Percentiles rank a stretch among this genome's conserved stretches.
These are phyloP conservation scores for Chalcis sispes DNA, from an alignment of 2,888 invertebrate species.

Conservation along the genomic window DNA sequence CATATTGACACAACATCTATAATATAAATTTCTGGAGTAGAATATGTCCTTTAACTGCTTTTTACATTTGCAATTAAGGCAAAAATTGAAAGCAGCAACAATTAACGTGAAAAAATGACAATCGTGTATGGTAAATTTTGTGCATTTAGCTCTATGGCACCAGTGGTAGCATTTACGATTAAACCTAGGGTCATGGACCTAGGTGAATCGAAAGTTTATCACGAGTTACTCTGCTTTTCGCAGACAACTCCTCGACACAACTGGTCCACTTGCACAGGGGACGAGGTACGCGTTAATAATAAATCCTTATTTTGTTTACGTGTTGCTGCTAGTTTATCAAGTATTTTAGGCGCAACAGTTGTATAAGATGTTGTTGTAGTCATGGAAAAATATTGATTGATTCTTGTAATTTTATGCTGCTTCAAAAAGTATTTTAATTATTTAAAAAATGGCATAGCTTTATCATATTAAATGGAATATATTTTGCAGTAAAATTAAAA, in stretches of 20 bases:
- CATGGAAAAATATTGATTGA: slow-evolving; percentile 32
- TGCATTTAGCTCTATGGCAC: slow-evolving; percentile 68
- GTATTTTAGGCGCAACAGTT: slow-evolving; percentile 48
- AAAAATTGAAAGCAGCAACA: slow-evolving; percentile 37
- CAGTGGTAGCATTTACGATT: slow-evolving; percentile 74
- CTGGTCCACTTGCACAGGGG: slow-evolving; percentile 70
- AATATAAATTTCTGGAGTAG: slow-evolving; percentile 5
- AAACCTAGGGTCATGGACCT: slow-evolving; percentile 74
- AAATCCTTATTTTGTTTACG: slow-evolving; percentile 53
- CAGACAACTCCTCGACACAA: slow-evolving; percentile 72
- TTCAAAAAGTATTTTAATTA: slow-evolving; percentile 35
- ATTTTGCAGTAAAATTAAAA: slow-evolving; percentile 19
- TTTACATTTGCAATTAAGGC: slow-evolving; percentile 13
- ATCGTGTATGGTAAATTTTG: slow-evolving; percentile 51
- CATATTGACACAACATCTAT: too few relatives aligned
- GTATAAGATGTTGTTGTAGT: slow-evolving; percentile 52
- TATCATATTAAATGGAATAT: slow-evolving; percentile 13
- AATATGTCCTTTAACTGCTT: slow-evolving; percentile 44
- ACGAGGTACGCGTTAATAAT: slow-evolving; percentile 71
- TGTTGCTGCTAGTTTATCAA: slow-evolving; percentile 54
- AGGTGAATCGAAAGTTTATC: slow-evolving; percentile 75
- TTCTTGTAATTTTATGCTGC: slow-evolving; percentile 46
- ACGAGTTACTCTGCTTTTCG: slow-evolving; percentile 75
- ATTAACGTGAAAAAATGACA: slow-evolving; percentile 39
- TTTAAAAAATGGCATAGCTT: slow-evolving; percentile 36